phyloP scores from a whole-genome alignment of 35 echinoderm and acorn worm genomes.

The Nesometra sesokonis region DNA sequence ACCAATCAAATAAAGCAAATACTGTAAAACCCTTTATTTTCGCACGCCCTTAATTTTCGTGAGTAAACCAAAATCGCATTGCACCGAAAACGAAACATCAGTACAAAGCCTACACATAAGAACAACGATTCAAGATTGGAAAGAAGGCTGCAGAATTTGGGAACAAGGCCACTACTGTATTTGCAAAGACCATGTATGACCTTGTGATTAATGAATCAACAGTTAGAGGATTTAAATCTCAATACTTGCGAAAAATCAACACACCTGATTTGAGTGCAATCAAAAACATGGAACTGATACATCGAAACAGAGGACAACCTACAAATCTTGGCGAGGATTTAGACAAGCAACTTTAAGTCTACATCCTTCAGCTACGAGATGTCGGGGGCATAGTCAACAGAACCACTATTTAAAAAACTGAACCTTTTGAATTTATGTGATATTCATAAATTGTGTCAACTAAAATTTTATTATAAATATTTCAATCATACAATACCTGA shows the following conservation, averaged over 20 bases:
- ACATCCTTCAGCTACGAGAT: background rate
- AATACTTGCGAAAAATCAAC: background rate
- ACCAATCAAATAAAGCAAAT: no score
- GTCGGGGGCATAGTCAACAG: background rate
- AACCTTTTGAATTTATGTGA: background rate
- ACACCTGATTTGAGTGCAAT: background rate
- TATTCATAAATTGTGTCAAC: no score
- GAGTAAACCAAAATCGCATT: no score
- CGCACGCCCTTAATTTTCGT: no score
- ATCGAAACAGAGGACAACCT: background rate
- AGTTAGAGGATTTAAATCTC: background rate
- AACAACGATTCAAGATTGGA: background rate
- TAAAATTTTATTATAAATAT: no score
- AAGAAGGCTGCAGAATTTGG: background rate
- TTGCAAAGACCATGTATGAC: no score
- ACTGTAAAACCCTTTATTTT: no score
- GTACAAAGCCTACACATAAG: background rate
- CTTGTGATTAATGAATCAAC: background rate
- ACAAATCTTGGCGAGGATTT: constrained; percentile 16
- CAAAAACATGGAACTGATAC: background rate
- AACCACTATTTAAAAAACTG: background rate
- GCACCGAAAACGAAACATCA: no score
- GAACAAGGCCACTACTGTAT: background rate
- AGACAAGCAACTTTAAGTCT: constrained; percentile 26
- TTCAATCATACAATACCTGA: no score